Evolutionary conservation across 2,888 invertebrate genomes (phyloP), one percentile per base, ranked within the genome.

Genomic region (Drosophila robusta): DNA sequence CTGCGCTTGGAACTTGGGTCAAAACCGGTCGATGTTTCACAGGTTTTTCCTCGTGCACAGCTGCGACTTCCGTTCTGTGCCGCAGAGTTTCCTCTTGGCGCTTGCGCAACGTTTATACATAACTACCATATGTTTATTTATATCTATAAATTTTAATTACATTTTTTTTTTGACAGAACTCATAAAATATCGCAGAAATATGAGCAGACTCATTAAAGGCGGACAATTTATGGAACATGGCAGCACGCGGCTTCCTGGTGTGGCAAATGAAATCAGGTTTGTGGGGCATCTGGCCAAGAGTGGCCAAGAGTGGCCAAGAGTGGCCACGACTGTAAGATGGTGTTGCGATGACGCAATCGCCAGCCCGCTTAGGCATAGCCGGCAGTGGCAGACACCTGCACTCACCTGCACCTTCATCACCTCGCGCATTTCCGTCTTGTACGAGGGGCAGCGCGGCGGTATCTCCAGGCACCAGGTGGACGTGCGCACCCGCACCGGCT

Each of bases 401-500:
- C 93, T 93, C 92, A 96, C 96, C 93, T 95, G 95, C 66, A 94
- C 93, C 88, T 94, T 94, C 85, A 95, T 95, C 69, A 95, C 94
- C 85, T 95, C 95, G 75, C 95, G 94, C 93, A 94, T 93, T 91
- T 95, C 95, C 11, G 94, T 95, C 86, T 93, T 95, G 91, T 95
- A 96, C 87, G 93, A 94, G 45, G 96, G 95, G 90, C 97, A 97
- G 70, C 96, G 93, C n/a, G 96, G 97, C 6, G 97, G 97, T 87
- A 96, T 93, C 69, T 95, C 94, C 87, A 96, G 92, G 88, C 97
- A 97, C 96, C 96, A 97, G 79, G 94, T 94, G 90, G 95, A 95
- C 2, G 95, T 95, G 70, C 96, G 94, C 50, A 96, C 94, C 4
- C 94, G 93, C 91, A 95, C 95, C 51, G 95, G 95, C 64, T 96